phyloP scores from a whole-genome alignment of 2,797 vertebrate genomes.

The Myotis vivesi region DNA sequence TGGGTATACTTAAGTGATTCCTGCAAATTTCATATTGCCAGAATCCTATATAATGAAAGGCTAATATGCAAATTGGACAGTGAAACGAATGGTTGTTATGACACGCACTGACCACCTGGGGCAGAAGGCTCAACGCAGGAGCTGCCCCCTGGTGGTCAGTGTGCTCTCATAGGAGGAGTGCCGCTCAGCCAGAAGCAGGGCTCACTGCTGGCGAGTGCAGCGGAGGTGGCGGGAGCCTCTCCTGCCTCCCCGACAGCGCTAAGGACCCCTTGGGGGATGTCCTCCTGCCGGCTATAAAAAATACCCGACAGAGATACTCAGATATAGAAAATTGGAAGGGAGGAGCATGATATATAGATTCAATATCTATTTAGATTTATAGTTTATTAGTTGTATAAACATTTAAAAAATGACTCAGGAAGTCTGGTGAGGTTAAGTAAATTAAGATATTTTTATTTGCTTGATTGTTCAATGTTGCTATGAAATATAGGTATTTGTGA shows the following conservation, averaged over 20 bases:
- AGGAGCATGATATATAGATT: not conserved
- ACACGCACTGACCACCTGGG: no score
- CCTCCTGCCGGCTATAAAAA: no score
- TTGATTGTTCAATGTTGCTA: constrained; percentile 15
- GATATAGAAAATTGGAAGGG: not conserved
- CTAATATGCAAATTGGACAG: no score
- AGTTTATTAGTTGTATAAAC: not conserved
- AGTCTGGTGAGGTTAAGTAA: not conserved
- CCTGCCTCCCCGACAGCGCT: no score
- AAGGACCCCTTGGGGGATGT: no score
- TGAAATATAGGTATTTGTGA: not conserved
- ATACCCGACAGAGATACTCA: not conserved
- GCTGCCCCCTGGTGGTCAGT: no score
- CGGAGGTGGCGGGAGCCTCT: no score
- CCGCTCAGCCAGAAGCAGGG: no score
- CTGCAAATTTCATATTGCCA: not conserved
- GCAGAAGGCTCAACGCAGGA: no score
- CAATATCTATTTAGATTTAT: not conserved
- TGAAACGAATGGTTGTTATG: no score
- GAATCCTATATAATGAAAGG: not conserved
- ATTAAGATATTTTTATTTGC: constrained; percentile 21
- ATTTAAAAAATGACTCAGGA: constrained; percentile 2
- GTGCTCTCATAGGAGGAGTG: no score
- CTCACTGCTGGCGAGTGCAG: no score
- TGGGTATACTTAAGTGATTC: not conserved